Evolutionary conservation across 2,888 invertebrate genomes (phyloP).

Genomic region (Drosophila cognata): DNA sequence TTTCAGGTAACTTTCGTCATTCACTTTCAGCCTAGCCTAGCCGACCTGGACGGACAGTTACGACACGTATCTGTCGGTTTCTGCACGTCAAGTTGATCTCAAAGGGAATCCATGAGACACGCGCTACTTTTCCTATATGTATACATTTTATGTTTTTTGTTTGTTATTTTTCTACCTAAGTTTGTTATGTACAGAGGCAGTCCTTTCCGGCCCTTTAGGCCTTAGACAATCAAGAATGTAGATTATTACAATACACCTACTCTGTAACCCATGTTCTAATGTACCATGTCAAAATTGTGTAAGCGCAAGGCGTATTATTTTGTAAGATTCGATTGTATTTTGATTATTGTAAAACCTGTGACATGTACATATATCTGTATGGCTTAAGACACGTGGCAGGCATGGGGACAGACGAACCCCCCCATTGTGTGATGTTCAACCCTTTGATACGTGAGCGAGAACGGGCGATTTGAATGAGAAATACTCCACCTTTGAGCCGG

Average conservation of each 20-base stretch:
- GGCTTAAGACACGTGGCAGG: conserved; percentile 24
- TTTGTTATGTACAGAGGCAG: conserved; percentile 14
- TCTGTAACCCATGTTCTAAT: conserved; percentile 2
- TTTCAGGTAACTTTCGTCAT: conserved; percentile 44
- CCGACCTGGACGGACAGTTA: conserved; percentile 13
- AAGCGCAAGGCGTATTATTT: conserved; percentile 30
- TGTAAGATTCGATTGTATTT: conserved; percentile 50
- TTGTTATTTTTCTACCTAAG: conserved; percentile 30
- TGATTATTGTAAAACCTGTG: conserved; percentile 53
- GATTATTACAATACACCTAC: conserved; percentile 21
- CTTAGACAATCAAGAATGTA: conserved; percentile 4
- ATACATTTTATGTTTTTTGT: conserved; percentile 33
- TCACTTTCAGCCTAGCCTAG: conserved; percentile 23
- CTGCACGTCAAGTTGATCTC: conserved; percentile 70
- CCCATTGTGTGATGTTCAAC: conserved; percentile 23
- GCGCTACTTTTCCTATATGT: conserved; percentile 58
- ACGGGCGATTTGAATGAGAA: conserved; percentile 30
- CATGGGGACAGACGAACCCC: conserved; percentile 19
- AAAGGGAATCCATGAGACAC: conserved; percentile 84
- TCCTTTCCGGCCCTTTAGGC: conserved; percentile 15
- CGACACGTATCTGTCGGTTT: conserved; percentile 21
- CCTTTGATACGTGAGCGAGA: conserved; percentile 20
- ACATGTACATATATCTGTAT: conserved; percentile 54
- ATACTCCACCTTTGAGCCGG: conserved; percentile 16
- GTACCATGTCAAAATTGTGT: conserved; percentile 18